Conservation (phyloP, 37 sponge, comb jelly and placozoan genomes). For the Aphrocallistes beatrix region DNA sequence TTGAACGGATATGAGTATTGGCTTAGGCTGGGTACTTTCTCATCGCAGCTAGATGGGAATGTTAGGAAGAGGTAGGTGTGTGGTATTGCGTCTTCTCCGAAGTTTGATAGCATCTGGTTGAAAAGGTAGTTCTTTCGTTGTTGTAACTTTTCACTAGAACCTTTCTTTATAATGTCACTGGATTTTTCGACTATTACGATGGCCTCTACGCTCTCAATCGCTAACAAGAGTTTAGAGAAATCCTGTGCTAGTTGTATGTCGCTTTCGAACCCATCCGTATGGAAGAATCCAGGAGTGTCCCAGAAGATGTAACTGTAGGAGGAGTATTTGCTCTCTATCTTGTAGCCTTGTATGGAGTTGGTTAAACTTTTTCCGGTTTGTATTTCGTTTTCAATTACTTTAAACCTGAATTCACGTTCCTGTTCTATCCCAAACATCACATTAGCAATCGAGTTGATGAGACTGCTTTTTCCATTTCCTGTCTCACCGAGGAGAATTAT, state of each 20-base stretch:
- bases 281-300: not conserved
- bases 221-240: not conserved
- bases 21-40: not conserved
- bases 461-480: not conserved
- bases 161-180: not conserved
- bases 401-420: not conserved
- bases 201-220: not conserved
- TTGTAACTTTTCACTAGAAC: not conserved
- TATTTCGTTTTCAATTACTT: not conserved
- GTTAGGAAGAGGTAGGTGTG: not conserved
- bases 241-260: not conserved
- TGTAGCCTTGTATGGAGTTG: not conserved
- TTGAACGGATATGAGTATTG: not conserved
- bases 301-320: not conserved
- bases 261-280: not conserved
- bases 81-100: not conserved
- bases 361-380: not conserved
- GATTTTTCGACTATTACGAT: not conserved
- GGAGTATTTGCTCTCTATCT: not conserved
- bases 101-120: not conserved
- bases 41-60: not conserved
- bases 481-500: not conserved
- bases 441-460: not conserved
- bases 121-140: not conserved
- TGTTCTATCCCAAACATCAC: not conserved